phyloP scores from a whole-genome alignment of 2,113 vertebrate species.

The Coryphaenoides rupestris region DNA sequence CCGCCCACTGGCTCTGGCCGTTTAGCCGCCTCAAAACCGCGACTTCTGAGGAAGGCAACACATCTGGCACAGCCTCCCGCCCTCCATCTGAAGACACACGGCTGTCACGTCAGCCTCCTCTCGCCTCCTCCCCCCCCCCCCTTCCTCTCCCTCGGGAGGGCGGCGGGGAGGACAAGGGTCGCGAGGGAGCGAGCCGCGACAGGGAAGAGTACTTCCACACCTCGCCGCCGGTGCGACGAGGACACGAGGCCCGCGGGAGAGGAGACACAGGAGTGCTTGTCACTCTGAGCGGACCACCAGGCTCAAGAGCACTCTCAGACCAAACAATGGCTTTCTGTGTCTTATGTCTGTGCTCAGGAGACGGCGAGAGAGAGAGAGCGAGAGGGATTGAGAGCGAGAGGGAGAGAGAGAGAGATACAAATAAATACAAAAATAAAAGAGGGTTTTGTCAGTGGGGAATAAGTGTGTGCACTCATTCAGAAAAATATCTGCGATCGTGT shows the following conservation, averaged over 20 bases:
- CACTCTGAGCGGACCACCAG: constrained; percentile 50
- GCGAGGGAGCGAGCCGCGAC: constrained; percentile 24
- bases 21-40: constrained; percentile 46
- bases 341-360: constrained; percentile 38
- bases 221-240: constrained; percentile 20
- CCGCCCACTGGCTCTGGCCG: constrained; percentile 40
- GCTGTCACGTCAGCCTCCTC: constrained; percentile 47
- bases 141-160: constrained; percentile 31
- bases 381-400: too few relatives aligned
- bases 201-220: constrained; percentile 36
- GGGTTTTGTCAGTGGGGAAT: constrained; percentile 54
- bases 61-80: constrained; percentile 15
- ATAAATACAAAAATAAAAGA: constrained; percentile 19
- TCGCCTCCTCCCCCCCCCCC: too few relatives aligned
- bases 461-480: constrained; percentile 44
- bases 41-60: constrained; percentile 46
- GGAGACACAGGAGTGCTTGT: constrained; percentile 49
- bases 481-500: constrained; percentile 47
- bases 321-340: constrained; percentile 41
- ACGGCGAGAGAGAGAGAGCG: constrained; percentile 11
- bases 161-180: constrained; percentile 26
- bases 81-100: constrained; percentile 28
- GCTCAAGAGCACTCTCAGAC: constrained; percentile 42
- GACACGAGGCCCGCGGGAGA: constrained; percentile 37
- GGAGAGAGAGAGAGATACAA: too few relatives aligned